phyloP scores from a whole-genome alignment of 2,888 invertebrate genomes.

The Leucozona laternaria region DNA sequence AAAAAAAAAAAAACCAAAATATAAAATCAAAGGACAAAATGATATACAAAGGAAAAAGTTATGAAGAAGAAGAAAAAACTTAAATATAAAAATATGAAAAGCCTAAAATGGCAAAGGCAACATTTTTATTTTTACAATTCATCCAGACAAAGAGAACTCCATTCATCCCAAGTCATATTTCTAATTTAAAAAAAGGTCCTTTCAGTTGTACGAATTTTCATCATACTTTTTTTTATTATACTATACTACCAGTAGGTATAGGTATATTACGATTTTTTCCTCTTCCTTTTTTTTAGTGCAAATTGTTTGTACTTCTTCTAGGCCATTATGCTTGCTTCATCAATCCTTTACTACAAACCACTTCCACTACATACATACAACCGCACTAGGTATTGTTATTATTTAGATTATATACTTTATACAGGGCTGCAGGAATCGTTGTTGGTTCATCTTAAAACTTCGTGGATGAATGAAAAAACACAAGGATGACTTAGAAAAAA shows the following conservation, averaged over 20 bases:
- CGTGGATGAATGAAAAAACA: conserved; percentile 32
- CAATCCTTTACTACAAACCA: conserved; percentile 67
- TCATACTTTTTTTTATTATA: conserved; percentile 41
- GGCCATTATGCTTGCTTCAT: conserved; percentile 67
- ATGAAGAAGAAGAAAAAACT: conserved; percentile 27
- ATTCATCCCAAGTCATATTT: conserved; percentile 17
- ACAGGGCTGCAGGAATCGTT: conserved; percentile 29
- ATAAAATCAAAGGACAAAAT: conserved; percentile 45
- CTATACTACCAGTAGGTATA: background rate
- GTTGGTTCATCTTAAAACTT: conserved; percentile 52
- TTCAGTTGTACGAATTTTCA: conserved; percentile 43
- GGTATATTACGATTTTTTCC: background rate
- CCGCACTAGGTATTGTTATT: conserved; percentile 58
- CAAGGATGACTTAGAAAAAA: conserved; percentile 43
- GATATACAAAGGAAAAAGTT: conserved; percentile 27
- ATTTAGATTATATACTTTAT: conserved; percentile 63
- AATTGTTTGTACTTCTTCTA: conserved; percentile 67
- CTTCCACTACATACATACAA: conserved; percentile 34
- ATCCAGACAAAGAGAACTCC: conserved; percentile 24
- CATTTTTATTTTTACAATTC: conserved; percentile 41
- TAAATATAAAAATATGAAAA: background rate
- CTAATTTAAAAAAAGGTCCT: conserved; percentile 32
- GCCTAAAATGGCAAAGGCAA: conserved; percentile 47
- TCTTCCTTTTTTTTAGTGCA: conserved; percentile 50
- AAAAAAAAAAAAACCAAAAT: conserved; percentile 32